Base-by-base conservation (phyloP, 2,888 invertebrate genomes). In the Leuctra nigra region DNA sequence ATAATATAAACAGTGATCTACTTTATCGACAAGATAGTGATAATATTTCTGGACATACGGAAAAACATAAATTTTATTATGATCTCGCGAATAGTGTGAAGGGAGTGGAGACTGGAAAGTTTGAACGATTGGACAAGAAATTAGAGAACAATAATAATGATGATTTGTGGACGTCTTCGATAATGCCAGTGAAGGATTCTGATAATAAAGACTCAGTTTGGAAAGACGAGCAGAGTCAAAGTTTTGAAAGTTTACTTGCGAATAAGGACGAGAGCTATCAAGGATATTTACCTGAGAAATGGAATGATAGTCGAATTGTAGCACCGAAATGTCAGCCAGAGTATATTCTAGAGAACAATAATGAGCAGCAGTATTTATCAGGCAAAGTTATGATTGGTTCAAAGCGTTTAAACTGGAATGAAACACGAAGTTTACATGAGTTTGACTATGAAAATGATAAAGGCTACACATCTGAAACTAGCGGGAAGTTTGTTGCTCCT, bases 401-500 rank as follows among this genome's bases (percentile, higher is more conserved):
- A 4, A 50, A 14, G 20, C 29, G 50, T 33, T 50, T 35, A 4
- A 29, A 50, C 18, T 50, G 50, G 50, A 50, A 50, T 13, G 50
- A 50, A 13, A 22, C 50, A 3, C 33, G 50, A 18, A n/a, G 33
- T 4, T 22, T 50, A 14, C 16, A 33, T 4, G 50, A 47, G n/a
- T 24, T 6, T 47, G 47, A 33, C 18, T 33, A 35, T n/a, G 9
- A 13, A 2, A 41, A 18, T 20, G 50, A 50, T 4, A 29, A 50
- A 22, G 35, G 33, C 7, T 50, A 50, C 14, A 4, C 11, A 33
- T 50, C 50, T 2, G 50, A 35, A 22, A 20, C 50, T 7, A 50
- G 13, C n/a, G 16, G 4, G 16, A 41, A 41, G 20, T 18, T 48
- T 9, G 4, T 6, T 14, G 22, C 25, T n/a, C 14, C 11, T 22